Evolutionary conservation across 2,113 vertebrate genomes (phyloP).

Genomic region (Stictonetta naevosa): DNA sequence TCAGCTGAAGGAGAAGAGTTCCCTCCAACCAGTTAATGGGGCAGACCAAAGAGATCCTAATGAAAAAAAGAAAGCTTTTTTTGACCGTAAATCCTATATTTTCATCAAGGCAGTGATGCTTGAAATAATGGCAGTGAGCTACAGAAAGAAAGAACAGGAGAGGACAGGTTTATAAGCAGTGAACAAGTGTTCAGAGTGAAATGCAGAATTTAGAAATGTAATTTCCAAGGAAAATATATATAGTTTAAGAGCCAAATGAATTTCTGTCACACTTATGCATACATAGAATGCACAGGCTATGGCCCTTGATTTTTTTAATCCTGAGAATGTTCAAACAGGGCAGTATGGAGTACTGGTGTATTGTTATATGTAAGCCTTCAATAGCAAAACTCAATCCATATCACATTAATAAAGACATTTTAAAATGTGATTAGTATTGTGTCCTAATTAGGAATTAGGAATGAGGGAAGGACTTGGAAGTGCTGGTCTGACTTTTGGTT

Average conservation of each 20-base stretch:
- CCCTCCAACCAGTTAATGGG: not conserved
- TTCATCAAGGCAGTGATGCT: not conserved
- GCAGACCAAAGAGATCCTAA: not conserved
- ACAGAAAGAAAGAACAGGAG: not conserved
- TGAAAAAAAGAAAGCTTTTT: not conserved
- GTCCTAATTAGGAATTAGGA: not conserved
- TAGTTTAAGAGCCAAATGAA: not conserved
- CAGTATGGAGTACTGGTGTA: not conserved
- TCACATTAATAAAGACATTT: not conserved
- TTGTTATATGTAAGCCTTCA: not conserved
- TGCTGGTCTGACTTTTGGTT: not conserved
- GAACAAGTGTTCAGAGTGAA: not conserved
- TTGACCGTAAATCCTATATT: accelerated
- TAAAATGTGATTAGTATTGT: not conserved
- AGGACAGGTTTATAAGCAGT: not conserved
- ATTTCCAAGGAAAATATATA: not conserved
- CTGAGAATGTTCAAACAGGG: not conserved
- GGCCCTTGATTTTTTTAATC: not conserved
- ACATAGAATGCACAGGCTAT: not conserved
- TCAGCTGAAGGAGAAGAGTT: not conserved
- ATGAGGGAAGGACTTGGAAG: not conserved
- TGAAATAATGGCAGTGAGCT: not conserved
- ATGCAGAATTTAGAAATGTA: not conserved
- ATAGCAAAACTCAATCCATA: not conserved
- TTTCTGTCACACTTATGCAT: not conserved